These are phyloP conservation scores for Adela reaumurella DNA, from an alignment of 2,888 invertebrate genomes.

Conservation along the genomic window DNA sequence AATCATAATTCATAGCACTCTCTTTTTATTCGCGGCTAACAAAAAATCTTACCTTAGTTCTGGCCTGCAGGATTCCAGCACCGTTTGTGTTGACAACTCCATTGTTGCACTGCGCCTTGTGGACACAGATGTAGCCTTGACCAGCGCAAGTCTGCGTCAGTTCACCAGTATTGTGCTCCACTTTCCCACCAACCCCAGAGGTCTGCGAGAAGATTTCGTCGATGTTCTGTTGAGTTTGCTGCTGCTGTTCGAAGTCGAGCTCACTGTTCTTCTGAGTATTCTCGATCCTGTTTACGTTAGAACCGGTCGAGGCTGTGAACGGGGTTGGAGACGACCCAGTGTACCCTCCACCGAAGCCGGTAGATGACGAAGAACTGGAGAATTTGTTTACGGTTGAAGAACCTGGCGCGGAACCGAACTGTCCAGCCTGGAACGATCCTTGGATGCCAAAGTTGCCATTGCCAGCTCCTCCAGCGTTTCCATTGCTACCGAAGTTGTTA, in stretches of 20 bases:
- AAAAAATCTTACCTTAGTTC: constrained; percentile 49
- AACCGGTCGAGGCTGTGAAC: constrained; percentile 28
- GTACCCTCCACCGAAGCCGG: constrained; percentile 24
- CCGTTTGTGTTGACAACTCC: constrained; percentile 55
- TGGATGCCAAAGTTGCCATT: background rate
- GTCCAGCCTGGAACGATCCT: constrained; percentile 3
- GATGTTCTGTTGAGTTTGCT: constrained; percentile 32
- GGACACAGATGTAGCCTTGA: constrained; percentile 58
- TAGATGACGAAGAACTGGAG: background rate
- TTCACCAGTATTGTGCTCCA: constrained; percentile 27
- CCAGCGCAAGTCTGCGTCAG: constrained; percentile 55
- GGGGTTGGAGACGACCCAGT: constrained; percentile 38
- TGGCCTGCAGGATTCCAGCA: constrained; percentile 43
- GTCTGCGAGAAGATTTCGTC: constrained; percentile 30
- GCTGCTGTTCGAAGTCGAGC: constrained; percentile 30
- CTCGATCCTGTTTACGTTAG: constrained; percentile 35
- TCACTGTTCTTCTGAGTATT: constrained; percentile 28
- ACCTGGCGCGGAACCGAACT: constrained; percentile 12
- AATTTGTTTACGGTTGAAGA: constrained; percentile 4
- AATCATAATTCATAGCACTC: no score
- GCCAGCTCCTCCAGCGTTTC: background rate
- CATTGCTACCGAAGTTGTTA: no score
- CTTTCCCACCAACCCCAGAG: constrained; percentile 29
- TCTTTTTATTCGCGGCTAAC: background rate
- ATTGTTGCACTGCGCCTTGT: constrained; percentile 56